Percentiles rank a stretch among this genome's conserved stretches.
Conservation (phyloP, 1,140 invertebrate species). For the Apolygus lucorum region DNA sequence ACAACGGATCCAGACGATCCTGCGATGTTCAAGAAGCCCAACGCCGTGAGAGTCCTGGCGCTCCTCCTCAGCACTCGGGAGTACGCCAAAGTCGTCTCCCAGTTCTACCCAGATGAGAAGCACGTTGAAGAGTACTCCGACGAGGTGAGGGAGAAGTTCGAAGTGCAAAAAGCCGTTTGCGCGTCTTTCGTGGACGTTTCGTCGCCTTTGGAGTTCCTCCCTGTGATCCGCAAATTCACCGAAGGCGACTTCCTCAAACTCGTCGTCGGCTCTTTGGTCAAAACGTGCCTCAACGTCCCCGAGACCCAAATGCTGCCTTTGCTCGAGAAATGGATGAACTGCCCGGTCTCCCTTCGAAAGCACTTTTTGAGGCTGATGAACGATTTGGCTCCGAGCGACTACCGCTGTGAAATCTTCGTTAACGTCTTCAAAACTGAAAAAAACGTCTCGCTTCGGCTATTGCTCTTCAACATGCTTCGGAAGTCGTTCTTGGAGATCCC, state of each 20-base stretch:
- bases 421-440: conserved; percentile 15
- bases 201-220: not conserved
- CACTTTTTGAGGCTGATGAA: conserved; percentile 12
- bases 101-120: not conserved
- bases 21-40: no score
- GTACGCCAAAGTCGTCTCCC: not conserved
- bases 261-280: conserved; percentile 16
- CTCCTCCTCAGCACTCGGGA: not conserved
- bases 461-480: not conserved
- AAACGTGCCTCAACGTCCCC: not conserved
- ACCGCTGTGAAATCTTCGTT: not conserved
- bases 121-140: conserved; percentile 11
- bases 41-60: conserved; percentile 5
- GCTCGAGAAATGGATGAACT: conserved; percentile 9
- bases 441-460: conserved; percentile 18
- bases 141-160: conserved; percentile 2
- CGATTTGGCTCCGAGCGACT: conserved; percentile 1
- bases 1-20: not conserved
- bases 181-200: not conserved
- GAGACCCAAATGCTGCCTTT: conserved; percentile 10
- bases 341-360: conserved; percentile 22
- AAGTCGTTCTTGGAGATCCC: conserved; percentile 6
- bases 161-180: not conserved
- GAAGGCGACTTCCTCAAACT: conserved; percentile 22
- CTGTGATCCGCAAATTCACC: not conserved